Evolutionary conservation across 2,797 vertebrate species (phyloP).

Genomic region (Dendrocincla tyrannina): DNA sequence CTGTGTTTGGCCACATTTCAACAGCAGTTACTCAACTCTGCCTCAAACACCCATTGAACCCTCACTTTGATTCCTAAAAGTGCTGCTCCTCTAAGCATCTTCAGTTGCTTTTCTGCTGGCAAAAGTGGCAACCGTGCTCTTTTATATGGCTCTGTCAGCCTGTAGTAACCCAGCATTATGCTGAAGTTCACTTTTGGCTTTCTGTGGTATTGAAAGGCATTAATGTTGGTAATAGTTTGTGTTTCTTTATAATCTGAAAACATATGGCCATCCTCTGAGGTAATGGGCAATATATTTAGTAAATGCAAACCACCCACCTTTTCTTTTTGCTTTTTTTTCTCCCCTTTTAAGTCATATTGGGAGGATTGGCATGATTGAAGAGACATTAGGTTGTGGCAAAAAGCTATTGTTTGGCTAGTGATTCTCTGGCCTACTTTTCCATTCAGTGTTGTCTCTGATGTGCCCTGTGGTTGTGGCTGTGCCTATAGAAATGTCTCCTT

Average conservation of each 20-base stretch:
- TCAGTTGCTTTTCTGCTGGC: neutral
- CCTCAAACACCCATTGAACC: neutral
- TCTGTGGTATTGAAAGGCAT: neutral
- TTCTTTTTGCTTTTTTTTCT: neutral
- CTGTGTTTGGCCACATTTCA: neutral
- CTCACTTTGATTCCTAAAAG: neutral
- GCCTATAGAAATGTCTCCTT: neutral
- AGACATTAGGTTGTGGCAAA: neutral
- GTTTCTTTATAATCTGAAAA: neutral
- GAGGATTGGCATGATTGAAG: neutral
- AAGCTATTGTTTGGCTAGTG: neutral
- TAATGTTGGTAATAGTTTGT: neutral
- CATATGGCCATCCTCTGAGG: neutral
- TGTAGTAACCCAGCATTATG: neutral
- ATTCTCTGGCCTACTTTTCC: neutral
- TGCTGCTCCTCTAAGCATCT: neutral
- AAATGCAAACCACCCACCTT: neutral
- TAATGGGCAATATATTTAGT: neutral
- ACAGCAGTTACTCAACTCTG: neutral
- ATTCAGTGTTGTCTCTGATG: neutral
- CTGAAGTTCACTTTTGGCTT: neutral
- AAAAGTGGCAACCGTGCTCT: neutral
- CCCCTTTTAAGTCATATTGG: neutral
- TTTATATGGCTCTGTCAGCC: neutral
- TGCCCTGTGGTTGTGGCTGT: neutral